These are phyloP conservation scores for Atopsyche davidsoni DNA, from an alignment of 1,140 invertebrate genomes.

Conservation along the genomic window DNA sequence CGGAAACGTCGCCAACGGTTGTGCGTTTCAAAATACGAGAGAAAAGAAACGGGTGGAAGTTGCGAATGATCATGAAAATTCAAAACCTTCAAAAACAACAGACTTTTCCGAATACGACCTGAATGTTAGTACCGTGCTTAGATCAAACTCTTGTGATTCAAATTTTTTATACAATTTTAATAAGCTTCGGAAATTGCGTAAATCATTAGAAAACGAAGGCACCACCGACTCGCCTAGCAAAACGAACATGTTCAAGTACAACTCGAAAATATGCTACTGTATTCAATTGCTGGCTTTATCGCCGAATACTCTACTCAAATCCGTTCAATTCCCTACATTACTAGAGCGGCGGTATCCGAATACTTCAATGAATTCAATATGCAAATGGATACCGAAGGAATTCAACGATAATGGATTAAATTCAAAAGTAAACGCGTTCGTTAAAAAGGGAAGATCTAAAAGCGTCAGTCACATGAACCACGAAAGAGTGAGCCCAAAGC, in stretches of 20 bases:
- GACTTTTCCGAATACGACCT: conserved; percentile 14
- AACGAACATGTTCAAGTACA: conserved; percentile 22
- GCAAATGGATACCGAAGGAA: conserved; percentile 20
- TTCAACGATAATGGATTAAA: neutral
- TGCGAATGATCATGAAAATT: neutral
- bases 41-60: neutral
- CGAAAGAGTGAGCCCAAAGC: conserved; percentile 33
- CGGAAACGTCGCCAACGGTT: no score
- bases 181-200: conserved; percentile 17
- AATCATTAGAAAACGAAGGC: conserved; percentile 21
- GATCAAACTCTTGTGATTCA: conserved; percentile 28
- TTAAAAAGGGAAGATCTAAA: conserved; percentile 26
- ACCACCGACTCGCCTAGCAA: conserved; percentile 1
- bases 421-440: conserved; percentile 15
- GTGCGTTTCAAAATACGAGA: neutral
- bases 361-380: conserved; percentile 17
- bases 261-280: conserved; percentile 29
- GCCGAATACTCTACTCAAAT: conserved; percentile 24
- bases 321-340: conserved; percentile 22
- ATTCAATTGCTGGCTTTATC: conserved; percentile 26
- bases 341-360: conserved; percentile 23
- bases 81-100: neutral
- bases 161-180: conserved; percentile 26
- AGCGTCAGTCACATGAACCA: conserved; percentile 25
- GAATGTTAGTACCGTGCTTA: conserved; percentile 26